Evolutionary conservation across 2,888 invertebrate species (phyloP).

Genomic region (Drosophila recens): DNA sequence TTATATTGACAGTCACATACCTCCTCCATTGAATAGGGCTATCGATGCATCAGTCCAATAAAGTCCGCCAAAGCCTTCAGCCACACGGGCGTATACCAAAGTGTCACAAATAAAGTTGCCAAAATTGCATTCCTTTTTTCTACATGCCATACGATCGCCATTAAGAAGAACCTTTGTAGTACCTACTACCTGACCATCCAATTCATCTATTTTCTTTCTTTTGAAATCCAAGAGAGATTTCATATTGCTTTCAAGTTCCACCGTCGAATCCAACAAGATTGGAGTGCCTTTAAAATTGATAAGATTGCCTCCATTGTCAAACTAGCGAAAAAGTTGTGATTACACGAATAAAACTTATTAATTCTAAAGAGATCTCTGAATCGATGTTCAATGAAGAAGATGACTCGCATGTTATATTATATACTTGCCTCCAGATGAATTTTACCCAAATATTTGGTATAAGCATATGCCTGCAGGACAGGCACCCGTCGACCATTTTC

Average conservation of each 20-base stretch:
- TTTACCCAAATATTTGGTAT: constrained; percentile 95
- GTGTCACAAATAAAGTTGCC: constrained; percentile 92
- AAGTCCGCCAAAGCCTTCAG: constrained; percentile 68
- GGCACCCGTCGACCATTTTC: constrained; percentile 90
- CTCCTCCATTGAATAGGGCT: constrained; percentile 90
- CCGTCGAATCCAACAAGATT: constrained; percentile 88
- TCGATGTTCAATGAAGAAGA: neutral
- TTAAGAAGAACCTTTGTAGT: constrained; percentile 89
- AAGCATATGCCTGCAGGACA: constrained; percentile 95
- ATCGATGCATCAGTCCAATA: constrained; percentile 86
- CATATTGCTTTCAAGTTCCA: constrained; percentile 88
- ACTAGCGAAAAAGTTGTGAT: constrained; percentile 77
- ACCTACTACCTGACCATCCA: constrained; percentile 87
- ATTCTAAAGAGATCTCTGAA: neutral
- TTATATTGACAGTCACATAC: constrained; percentile 84
- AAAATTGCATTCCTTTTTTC: constrained; percentile 91
- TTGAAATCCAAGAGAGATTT: constrained; percentile 87
- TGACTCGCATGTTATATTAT: neutral
- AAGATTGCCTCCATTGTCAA: constrained; percentile 90
- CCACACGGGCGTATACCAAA: constrained; percentile 86
- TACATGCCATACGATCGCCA: constrained; percentile 88
- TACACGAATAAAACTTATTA: neutral
- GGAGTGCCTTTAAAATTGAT: constrained; percentile 89
- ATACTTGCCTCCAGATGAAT: constrained; percentile 86
- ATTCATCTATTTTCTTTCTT: constrained; percentile 85